Conservation (phyloP, 2,797 vertebrate species). For the Aldrovandia affinis region DNA sequence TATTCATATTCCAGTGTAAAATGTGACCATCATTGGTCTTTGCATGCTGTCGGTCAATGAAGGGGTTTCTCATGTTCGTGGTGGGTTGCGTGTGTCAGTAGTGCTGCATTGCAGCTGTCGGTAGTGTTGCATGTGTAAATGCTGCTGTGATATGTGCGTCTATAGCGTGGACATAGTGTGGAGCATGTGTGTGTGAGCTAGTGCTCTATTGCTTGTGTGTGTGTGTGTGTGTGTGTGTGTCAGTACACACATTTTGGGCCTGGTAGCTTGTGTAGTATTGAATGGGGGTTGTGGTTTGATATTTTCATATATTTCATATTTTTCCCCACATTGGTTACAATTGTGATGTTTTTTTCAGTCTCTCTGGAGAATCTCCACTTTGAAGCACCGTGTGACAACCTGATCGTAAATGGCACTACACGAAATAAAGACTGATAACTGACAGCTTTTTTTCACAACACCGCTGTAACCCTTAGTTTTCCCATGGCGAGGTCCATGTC, state of each 20-base stretch:
- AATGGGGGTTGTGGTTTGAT: no score
- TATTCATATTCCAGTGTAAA: neutral
- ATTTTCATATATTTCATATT: no score
- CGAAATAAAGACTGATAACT: no score
- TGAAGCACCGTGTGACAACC: no score
- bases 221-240: conserved; percentile 24
- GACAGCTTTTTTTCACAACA: neutral
- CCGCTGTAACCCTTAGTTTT: neutral
- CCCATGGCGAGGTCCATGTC: neutral
- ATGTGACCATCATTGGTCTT: neutral
- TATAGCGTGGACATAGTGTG: neutral
- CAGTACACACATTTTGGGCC: neutral
- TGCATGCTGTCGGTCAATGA: neutral
- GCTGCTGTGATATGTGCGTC: neutral
- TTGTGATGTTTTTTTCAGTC: no score
- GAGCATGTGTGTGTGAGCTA: neutral
- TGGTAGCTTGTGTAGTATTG: no score
- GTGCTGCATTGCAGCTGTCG: neutral
- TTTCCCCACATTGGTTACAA: no score
- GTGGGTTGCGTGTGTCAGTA: neutral
- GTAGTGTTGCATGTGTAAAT: neutral
- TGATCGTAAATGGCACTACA: no score
- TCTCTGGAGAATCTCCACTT: no score
- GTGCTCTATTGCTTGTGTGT: neutral
- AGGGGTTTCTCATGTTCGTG: neutral